A percentile compares a stretch with the other conserved stretches of the same genome.
Evolutionary conservation across 2,113 vertebrate species (phyloP).

Genomic region (Sylvietta virens): DNA sequence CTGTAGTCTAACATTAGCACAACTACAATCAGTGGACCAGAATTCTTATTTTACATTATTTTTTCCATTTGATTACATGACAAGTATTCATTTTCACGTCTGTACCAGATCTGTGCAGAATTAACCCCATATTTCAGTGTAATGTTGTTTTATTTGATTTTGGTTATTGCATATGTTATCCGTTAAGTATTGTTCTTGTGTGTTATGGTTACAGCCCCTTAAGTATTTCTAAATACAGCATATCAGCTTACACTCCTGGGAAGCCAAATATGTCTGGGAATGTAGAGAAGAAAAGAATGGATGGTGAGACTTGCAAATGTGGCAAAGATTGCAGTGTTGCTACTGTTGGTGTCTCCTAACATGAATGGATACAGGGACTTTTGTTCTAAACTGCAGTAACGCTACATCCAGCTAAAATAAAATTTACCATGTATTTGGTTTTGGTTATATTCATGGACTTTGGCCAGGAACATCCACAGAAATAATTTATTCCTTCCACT

Average conservation of each 20-base stretch:
- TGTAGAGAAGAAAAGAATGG: background rate
- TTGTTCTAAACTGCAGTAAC: background rate
- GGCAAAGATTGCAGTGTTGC: background rate
- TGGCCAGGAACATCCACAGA: background rate
- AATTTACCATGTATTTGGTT: background rate
- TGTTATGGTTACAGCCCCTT: background rate
- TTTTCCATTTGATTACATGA: conserved; percentile 5
- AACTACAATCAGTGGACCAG: background rate
- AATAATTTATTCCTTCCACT: background rate
- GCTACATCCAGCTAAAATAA: background rate
- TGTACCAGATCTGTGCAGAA: background rate
- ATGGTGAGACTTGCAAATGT: background rate
- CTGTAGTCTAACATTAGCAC: conserved; percentile 1
- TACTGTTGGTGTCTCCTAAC: background rate
- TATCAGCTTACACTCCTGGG: background rate
- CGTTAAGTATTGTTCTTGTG: background rate
- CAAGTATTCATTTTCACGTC: conserved; percentile 10
- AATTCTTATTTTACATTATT: background rate
- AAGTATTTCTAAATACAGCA: background rate
- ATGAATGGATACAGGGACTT: background rate
- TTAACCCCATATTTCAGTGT: background rate
- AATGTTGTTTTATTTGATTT: background rate
- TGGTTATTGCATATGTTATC: background rate
- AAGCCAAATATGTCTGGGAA: background rate
- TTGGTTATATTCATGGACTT: background rate